Evolutionary conservation across 2,888 invertebrate species (phyloP).

Genomic region (Noctua janthe): DNA sequence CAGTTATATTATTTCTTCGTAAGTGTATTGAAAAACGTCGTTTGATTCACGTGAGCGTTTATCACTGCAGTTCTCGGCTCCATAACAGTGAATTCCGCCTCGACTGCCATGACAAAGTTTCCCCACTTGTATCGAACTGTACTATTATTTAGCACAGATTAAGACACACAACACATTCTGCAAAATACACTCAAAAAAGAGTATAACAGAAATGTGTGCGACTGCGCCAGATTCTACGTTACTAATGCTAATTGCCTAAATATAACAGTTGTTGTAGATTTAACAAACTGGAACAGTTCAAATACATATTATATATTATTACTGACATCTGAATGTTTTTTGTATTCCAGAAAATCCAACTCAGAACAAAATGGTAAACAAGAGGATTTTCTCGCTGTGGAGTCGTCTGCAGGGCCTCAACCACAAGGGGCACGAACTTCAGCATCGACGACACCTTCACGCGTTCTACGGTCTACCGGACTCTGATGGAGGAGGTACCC

Average conservation of each 20-base stretch:
- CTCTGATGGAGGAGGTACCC: conserved; percentile 75
- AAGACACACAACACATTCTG: neutral
- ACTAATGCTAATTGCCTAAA: neutral
- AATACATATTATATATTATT: neutral
- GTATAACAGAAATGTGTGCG: neutral
- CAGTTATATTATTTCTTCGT: too few relatives aligned
- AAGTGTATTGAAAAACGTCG: neutral
- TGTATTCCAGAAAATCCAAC: conserved; percentile 73
- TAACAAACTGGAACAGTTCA: neutral
- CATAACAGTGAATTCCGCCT: neutral
- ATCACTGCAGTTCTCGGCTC: neutral
- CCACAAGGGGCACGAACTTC: conserved; percentile 85
- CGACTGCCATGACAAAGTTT: neutral
- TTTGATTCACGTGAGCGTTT: too few relatives aligned
- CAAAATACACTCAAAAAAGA: neutral
- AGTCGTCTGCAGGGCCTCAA: conserved; percentile 86
- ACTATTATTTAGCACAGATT: neutral
- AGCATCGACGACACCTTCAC: conserved; percentile 84
- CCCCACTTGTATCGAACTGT: neutral
- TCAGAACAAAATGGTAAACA: conserved; percentile 78
- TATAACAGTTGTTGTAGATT: neutral
- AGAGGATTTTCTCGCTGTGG: conserved; percentile 87
- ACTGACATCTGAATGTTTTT: neutral
- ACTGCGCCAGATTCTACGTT: neutral
- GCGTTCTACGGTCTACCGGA: conserved; percentile 84